Evolutionary conservation across 2,888 invertebrate genomes (phyloP).

Genomic region (Pachydiplax longipennis): DNA sequence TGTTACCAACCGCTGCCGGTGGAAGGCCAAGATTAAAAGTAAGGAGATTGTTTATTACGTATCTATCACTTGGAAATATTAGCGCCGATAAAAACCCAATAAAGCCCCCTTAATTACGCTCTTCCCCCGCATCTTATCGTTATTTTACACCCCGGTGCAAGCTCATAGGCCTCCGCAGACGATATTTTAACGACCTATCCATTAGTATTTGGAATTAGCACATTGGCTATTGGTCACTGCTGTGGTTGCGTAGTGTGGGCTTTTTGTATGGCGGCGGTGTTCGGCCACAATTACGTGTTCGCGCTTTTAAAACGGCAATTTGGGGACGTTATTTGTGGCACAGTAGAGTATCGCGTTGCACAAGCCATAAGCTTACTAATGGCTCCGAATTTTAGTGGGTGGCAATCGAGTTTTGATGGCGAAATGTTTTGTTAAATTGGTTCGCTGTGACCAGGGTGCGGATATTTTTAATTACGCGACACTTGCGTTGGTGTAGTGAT

Average conservation of each 20-base stretch:
- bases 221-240: constrained; percentile 4
- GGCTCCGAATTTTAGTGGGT: not conserved
- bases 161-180: not conserved
- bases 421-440: constrained; percentile 4
- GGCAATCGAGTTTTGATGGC: constrained; percentile 27
- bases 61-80: not conserved
- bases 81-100: not conserved
- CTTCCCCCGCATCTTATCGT: not conserved
- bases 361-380: constrained; percentile 1
- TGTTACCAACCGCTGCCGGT: not conserved
- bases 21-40: not conserved
- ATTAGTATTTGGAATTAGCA: constrained; percentile 10
- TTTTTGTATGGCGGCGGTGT: not conserved
- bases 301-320: constrained; percentile 24
- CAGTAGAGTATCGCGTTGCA: not conserved
- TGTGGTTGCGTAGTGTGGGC: not conserved
- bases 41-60: not conserved
- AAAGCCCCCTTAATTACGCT: not conserved
- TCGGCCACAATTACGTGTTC: constrained; percentile 10
- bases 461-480: not conserved
- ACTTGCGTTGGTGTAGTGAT: not conserved
- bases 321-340: constrained; percentile 12
- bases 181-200: not conserved
- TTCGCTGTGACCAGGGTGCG: not conserved
- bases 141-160: constrained; percentile 19